Evolutionary conservation across 2,113 vertebrate species (phyloP).

Genomic region (Grammatotria lemairii): DNA sequence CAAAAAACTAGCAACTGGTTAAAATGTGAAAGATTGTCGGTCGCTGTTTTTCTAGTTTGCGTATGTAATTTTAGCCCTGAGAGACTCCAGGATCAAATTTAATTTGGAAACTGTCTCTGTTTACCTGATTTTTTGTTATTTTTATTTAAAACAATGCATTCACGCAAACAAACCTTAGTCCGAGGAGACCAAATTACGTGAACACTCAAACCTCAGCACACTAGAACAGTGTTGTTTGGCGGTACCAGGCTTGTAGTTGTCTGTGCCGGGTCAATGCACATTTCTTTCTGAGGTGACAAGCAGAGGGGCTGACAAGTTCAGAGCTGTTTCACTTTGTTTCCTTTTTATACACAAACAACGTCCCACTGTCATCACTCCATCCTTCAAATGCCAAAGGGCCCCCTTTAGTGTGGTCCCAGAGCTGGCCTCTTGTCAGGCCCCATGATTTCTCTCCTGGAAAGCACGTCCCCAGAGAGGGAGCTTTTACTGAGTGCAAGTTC

Average conservation of each 20-base stretch:
- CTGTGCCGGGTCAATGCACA: conserved; percentile 31
- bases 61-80: not conserved
- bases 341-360: conserved; percentile 62
- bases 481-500: not conserved
- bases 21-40: not conserved
- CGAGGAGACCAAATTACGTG: not conserved
- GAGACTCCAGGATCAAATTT: not conserved
- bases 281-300: conserved; percentile 47
- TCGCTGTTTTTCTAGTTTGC: not conserved
- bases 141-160: not conserved
- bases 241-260: conserved; percentile 14
- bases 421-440: conserved; percentile 24
- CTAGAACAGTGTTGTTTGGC: conserved; percentile 19
- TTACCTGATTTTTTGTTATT: not conserved
- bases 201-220: not conserved
- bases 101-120: not conserved
- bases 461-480: conserved; percentile 32
- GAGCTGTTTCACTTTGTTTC: conserved; percentile 63
- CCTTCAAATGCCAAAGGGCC: conserved; percentile 59
- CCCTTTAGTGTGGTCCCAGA: conserved; percentile 28
- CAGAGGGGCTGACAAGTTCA: conserved; percentile 50
- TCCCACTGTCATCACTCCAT: conserved; percentile 67
- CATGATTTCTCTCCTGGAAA: conserved; percentile 20
- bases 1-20: not conserved
- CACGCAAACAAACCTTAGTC: not conserved